Evolutionary conservation across 2,888 invertebrate species (phyloP).

Genomic region (Reticulitermes lucifugus): DNA sequence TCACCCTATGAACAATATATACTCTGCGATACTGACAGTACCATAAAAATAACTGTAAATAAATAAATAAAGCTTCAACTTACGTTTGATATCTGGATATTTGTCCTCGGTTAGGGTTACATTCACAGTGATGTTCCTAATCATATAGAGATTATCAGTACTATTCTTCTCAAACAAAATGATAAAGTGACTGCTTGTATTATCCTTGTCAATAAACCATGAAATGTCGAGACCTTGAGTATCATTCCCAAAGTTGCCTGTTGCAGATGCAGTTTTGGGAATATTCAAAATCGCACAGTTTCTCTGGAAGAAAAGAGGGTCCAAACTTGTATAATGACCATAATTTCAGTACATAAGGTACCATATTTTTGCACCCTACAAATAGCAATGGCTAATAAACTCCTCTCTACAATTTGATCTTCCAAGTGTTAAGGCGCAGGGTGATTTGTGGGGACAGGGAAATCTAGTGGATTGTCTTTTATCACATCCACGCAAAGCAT

Average conservation of each 20-base stretch:
- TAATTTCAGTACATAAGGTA: too few species aligned
- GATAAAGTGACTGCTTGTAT: slow-evolving; percentile 57
- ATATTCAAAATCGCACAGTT: slow-evolving; percentile 60
- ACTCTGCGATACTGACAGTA: too few species aligned
- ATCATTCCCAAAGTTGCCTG: slow-evolving; percentile 62
- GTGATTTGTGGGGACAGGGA: too few species aligned
- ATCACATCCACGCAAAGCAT: too few species aligned
- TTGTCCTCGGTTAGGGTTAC: slow-evolving; percentile 55
- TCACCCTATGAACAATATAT: too few species aligned
- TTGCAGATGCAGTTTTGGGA: slow-evolving; percentile 62
- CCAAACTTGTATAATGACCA: too few species aligned
- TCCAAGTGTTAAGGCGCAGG: too few species aligned
- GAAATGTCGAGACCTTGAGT: slow-evolving; percentile 56
- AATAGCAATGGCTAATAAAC: too few species aligned
- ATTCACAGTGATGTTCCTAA: slow-evolving; percentile 57
- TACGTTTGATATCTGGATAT: slow-evolving; percentile 50
- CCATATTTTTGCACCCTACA: too few species aligned
- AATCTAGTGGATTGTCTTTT: too few species aligned
- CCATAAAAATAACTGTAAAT: too few species aligned
- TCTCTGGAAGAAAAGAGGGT: slow-evolving; percentile 56
- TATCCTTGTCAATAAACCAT: neutral
- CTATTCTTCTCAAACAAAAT: slow-evolving; percentile 63
- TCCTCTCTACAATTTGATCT: too few species aligned
- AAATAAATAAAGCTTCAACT: slow-evolving; percentile 39
- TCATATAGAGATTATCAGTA: slow-evolving; percentile 58